These are phyloP conservation scores for Armadillidium nasatum DNA, from an alignment of 1,140 invertebrate species.

Conservation along the genomic window DNA sequence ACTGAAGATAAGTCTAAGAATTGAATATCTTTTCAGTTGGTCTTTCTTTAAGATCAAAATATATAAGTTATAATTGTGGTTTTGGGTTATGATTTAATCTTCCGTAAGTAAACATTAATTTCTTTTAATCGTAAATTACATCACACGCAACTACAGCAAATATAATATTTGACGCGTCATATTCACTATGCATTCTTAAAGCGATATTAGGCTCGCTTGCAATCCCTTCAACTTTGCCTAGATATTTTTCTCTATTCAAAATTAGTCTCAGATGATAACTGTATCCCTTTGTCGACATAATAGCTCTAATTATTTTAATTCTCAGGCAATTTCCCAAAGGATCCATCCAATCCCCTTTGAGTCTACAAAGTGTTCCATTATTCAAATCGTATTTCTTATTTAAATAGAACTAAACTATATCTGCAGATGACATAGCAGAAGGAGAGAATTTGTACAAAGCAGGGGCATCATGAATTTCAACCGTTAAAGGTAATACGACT, in stretches of 20 bases:
- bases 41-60: background rate
- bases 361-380: background rate
- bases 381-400: background rate
- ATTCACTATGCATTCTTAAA: background rate
- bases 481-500: background rate
- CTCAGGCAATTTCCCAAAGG: background rate
- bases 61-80: background rate
- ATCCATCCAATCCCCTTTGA: background rate
- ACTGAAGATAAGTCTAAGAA: background rate
- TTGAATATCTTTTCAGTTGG: background rate
- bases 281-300: background rate
- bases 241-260: background rate
- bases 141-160: background rate
- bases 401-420: background rate
- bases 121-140: slow-evolving; percentile 7
- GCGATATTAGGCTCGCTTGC: background rate
- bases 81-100: background rate
- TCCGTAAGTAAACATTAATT: background rate
- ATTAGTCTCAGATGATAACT: background rate
- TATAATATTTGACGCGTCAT: background rate
- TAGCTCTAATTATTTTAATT: background rate
- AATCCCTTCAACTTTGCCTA: background rate
- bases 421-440: background rate
- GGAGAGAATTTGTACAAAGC: background rate
- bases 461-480: background rate